Evolutionary conservation across 2,113 vertebrate genomes (phyloP), one percentile per base, ranked within the genome.

Genomic region (Mugil cephalus): DNA sequence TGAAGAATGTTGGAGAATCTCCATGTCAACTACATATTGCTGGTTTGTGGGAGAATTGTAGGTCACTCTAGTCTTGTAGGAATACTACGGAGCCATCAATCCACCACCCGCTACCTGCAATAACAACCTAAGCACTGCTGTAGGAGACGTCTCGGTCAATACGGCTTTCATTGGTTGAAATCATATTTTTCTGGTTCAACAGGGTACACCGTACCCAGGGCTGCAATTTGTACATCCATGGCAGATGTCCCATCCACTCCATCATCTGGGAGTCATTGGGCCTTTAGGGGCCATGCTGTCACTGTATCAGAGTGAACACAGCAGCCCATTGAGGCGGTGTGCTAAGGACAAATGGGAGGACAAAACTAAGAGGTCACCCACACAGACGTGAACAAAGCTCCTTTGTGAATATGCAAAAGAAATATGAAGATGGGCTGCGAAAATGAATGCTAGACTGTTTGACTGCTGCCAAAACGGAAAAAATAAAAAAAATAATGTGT

Each of bases 241-340:
- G 81, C 84, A 91, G 82, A 89, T 76, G 87, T 90, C 77, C 77
- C 64, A 39, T 68, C 74, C 78, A 47, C 79, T 86, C 76, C 82
- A 85, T 91, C 90, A 88, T 87, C 77, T 75, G 81, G 75, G 82
- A 86, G 65, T 74, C 77, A 65, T 79, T 12, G 43, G 65, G 83
- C 83, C 74, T 83, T 75, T 42, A 40, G 86, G 79, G 82, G 63
- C 43, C 50, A 45, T 35, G 34, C 69, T 73, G 84, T 78, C 72
- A 69, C 74, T 40, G 47, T 46, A 55, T 75, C 66, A 66, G 58
- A 76, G 79, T 18, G 84, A 90, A 88, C 82, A 91, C 85, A 80
- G 74, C 39, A 53, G 30, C 60, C 87, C 76, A 87, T 82, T 89
- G 87, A 90, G 73, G 75, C 39, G 5, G 52, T 1, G 56, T 48